Conservation (phyloP, 2,113 vertebrate genomes). For the Porphyrio hochstetteri region DNA sequence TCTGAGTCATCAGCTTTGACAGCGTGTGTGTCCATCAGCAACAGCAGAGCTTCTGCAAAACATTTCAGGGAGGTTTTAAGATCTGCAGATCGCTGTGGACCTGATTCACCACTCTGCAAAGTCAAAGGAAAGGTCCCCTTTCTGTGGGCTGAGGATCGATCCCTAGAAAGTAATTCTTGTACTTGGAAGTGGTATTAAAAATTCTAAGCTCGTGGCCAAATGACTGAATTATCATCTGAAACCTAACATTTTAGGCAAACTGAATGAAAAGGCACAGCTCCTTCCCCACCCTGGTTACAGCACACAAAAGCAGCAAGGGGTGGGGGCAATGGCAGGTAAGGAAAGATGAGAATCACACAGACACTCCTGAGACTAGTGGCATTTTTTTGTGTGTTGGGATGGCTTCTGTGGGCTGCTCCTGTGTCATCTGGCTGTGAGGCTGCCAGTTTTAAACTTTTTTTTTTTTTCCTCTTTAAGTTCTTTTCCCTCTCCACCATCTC, state of each 20-base stretch:
- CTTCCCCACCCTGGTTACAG: neutral
- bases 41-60: neutral
- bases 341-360: neutral
- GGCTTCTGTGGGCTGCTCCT: neutral
- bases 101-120: neutral
- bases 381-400: neutral
- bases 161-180: neutral
- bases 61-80: neutral
- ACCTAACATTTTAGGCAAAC: neutral
- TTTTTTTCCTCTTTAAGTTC: neutral
- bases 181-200: neutral
- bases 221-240: neutral
- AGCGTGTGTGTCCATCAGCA: constrained; percentile 1
- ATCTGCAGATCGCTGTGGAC: neutral
- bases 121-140: neutral
- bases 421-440: neutral
- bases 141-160: neutral
- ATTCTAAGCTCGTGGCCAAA: neutral
- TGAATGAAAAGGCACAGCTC: neutral
- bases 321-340: neutral
- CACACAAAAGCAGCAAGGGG: neutral
- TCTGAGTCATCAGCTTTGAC: constrained; percentile 51
- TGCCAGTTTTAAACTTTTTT: neutral
- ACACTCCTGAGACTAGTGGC: neutral
- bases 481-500: neutral